These are phyloP conservation scores for Labroides dimidiatus DNA, from an alignment of 2,797 vertebrate species.

Conservation along the genomic window DNA sequence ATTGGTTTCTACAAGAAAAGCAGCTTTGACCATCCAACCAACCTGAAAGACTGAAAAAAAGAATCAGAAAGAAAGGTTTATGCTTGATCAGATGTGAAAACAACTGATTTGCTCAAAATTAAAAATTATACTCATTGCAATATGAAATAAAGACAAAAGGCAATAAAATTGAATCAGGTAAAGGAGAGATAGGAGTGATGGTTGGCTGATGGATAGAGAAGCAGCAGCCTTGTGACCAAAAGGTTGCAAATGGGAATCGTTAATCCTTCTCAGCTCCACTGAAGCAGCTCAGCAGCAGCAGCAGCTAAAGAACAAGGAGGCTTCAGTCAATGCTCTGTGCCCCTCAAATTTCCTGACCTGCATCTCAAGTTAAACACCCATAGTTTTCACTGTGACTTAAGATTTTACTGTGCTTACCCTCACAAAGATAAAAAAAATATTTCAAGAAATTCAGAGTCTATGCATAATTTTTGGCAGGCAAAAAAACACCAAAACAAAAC, in stretches of 20 bases:
- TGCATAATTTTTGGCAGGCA: constrained; percentile 1
- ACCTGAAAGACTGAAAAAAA: background rate
- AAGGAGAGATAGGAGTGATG: constrained; percentile 18
- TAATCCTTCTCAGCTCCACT: constrained; percentile 61
- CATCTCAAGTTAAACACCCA: background rate
- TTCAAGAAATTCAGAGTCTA: background rate
- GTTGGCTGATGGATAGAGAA: constrained; percentile 45
- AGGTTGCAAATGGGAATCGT: constrained; percentile 58
- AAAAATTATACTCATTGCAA: background rate
- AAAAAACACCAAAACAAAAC: too few relatives aligned
- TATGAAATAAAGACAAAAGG: background rate
- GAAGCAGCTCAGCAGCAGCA: constrained; percentile 42
- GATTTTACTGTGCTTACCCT: background rate
- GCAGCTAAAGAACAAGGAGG: background rate
- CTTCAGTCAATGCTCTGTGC: constrained; percentile 1
- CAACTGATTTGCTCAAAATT: background rate
- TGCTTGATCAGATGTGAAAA: background rate
- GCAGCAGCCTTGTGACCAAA: constrained; percentile 37
- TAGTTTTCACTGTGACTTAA: constrained; percentile 1
- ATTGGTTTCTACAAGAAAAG: too few relatives aligned
- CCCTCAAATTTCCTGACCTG: background rate
- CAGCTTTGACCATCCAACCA: background rate
- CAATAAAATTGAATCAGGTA: background rate
- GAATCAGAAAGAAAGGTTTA: background rate
- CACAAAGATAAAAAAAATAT: background rate